These are phyloP conservation scores for Charanyca ferruginea DNA, from an alignment of 2,888 invertebrate species.

Conservation along the genomic window DNA sequence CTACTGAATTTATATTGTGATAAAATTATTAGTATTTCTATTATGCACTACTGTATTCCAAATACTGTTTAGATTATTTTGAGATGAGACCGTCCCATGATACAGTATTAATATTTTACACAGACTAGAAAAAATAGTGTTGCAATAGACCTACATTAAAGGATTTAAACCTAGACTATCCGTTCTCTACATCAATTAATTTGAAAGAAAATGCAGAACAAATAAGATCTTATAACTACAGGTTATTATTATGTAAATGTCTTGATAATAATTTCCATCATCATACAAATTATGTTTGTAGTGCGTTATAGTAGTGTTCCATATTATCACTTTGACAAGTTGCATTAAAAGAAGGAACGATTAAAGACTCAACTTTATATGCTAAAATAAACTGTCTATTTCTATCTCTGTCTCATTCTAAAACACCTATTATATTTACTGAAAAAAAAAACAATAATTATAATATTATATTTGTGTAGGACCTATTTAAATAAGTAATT, in stretches of 20 bases:
- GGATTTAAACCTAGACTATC: too few relatives aligned
- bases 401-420: too few relatives aligned
- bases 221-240: neutral
- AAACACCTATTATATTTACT: too few relatives aligned
- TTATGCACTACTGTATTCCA: conserved; percentile 21
- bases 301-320: too few relatives aligned
- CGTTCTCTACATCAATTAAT: neutral
- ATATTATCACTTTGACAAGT: neutral
- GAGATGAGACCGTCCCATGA: neutral
- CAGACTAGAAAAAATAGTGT: neutral
- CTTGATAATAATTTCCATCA: neutral
- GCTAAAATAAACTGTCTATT: too few relatives aligned
- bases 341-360: too few relatives aligned
- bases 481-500: conserved; percentile 14
- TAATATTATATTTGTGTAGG: neutral
- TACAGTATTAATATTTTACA: conserved; percentile 33
- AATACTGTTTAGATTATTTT: neutral
- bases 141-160: neutral
- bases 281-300: too few relatives aligned
- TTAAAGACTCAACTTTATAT: too few relatives aligned
- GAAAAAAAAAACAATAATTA: neutral
- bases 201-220: neutral
- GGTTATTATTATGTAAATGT: neutral
- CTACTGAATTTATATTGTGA: conserved; percentile 89
- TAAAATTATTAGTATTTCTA: conserved; percentile 64